Evolutionary conservation across 1,140 invertebrate species (phyloP), one percentile per base, ranked within the genome.

Genomic region (Neodiprion virginianus): DNA sequence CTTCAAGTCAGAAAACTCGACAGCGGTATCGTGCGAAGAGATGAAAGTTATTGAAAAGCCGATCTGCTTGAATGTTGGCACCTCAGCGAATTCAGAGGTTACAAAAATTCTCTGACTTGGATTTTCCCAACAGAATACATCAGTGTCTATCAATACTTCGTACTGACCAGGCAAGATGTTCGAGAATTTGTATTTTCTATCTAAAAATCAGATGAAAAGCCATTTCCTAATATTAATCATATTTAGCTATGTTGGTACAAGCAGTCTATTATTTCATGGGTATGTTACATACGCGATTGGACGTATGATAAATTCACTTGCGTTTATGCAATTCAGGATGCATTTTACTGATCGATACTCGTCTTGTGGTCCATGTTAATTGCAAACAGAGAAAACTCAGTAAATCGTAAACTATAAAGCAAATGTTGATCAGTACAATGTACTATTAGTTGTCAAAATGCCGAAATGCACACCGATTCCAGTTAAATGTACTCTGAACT

Each of bases 101-200:
- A 97, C 91, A 48, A 90, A 90, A 7, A 96, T 88, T 48, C 89
- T 89, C 67, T 93, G 91, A 28, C 89, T 90, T 0, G 91, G 85
- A 72, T 89, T 90, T 68, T 92, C 89, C 94, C 95, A 98, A 83
- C 95, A 97, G 74, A 95, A 93, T 61, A 91, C 89, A 72, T 91
- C 91, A 4, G 88, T 89, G 17, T 90, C 88, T 67, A 96, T 91
- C 1, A 91, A 90, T 0, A 96, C 85, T 88, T 94, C 91, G 80
- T 97, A 98, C 65, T 93, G 92, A 23, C 96, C 97, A 7, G 95
- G 94, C 48, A 95, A 88, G 14, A 98, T 91, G 74, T 96, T 93
- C 21, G 89, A 88, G 79, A 98, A 97, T 11, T 87, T 86, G 84
- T 97, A 99, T 48, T 89, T 89, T 8, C 93, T 93, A 84, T 90